Evolutionary conservation across 2,888 invertebrate species (phyloP).

Genomic region (Erynnis tages): DNA sequence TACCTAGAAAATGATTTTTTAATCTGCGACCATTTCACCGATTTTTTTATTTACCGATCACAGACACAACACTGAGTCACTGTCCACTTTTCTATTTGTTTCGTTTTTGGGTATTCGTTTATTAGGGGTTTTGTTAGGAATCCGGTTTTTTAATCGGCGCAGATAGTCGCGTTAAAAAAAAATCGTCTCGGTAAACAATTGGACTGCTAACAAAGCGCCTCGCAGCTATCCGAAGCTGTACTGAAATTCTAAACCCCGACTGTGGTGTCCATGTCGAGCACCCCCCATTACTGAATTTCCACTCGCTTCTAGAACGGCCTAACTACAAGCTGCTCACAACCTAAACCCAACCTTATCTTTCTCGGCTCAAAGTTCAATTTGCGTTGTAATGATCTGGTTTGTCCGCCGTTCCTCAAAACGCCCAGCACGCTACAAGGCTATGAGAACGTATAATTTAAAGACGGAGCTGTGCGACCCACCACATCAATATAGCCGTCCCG

Average conservation of each 20-base stretch:
- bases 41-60: constrained; percentile 36
- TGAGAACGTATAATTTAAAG: constrained; percentile 82
- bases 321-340: constrained; percentile 30
- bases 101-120: constrained; percentile 17
- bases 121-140: constrained; percentile 33
- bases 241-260: constrained; percentile 81
- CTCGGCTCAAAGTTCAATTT: constrained; percentile 38
- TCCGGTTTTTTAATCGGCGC: constrained; percentile 40
- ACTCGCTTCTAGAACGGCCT: constrained; percentile 42
- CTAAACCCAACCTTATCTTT: constrained; percentile 20
- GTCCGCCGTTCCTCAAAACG: constrained; percentile 44
- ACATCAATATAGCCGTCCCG: constrained; percentile 52
- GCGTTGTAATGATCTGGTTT: constrained; percentile 25
- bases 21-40: constrained; percentile 42
- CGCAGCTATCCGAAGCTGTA: constrained; percentile 80
- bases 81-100: constrained; percentile 36
- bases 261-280: constrained; percentile 79
- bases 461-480: constrained; percentile 58
- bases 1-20: constrained; percentile 57
- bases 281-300: constrained; percentile 81
- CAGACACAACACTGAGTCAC: constrained; percentile 38
- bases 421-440: constrained; percentile 68
- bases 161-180: constrained; percentile 57
- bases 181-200: constrained; percentile 73
- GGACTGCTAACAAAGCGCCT: constrained; percentile 76